Evolutionary conservation across 2,113 vertebrate genomes (phyloP), one percentile per base, ranked within the genome.

Genomic region (Channa maculata): DNA sequence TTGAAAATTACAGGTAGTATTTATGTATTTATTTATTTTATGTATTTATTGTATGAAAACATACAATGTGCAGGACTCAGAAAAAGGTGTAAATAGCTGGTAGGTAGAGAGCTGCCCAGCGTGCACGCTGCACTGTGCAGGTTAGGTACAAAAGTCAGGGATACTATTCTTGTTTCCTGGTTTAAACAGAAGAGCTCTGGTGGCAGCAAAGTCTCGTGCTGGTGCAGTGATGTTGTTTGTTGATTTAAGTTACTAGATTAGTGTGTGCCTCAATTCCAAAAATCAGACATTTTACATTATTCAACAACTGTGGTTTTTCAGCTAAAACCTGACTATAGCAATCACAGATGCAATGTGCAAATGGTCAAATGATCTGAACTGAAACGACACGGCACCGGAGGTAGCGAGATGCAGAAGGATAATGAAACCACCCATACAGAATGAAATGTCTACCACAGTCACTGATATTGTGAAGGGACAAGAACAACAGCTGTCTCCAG

Each of bases 401-500:
- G 0, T 1, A 10, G 51, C 5, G 4, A 51, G 33, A 68, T 15
- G 51, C 39, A 46, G 57, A 64, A 51, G 50, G 65, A 68, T 61
- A 68, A 67, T 65, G 67, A 71, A 69, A 67, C 45, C 58, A 46
- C 33, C 33, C 11, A 2, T 5, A 24, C 58, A 37, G 61, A 59
- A 54, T 53, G 41, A 34, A 55, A 64, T 33, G 43, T 70, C 72
- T 39, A 48, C 39, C 58, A 13, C 62, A 13, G 43, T 72, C 77
- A 54, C 66, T 24, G 5, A 48, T 36, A 8, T 10, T 63, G 49
- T 8, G 53, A 72, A 64, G 51, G 61, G n/a, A 58, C 10, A n/a
- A 34, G 59, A 71, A 87, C 69, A 74, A 63, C 65, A 70, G 72
- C 66, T 80, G 71, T 67, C 71, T 55, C n/a, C 67, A 57, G 79